Base-by-base conservation (phyloP, 2,113 vertebrate species). In the Paracanthobrama guichenoti region DNA sequence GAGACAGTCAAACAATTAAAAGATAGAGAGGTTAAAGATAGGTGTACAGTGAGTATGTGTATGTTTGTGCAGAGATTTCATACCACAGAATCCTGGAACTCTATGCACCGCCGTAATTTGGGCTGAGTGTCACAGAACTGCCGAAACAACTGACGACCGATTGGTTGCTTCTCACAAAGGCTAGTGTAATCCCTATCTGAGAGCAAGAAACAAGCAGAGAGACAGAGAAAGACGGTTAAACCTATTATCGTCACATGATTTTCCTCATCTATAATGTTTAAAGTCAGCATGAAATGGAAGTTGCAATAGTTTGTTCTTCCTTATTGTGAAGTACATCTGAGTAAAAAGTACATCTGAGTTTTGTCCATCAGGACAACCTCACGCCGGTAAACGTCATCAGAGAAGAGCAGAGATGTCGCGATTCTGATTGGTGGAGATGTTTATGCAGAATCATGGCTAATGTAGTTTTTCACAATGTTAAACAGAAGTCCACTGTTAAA, bases 61-160 rank as follows among this genome's bases (percentile, higher is more conserved):
- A 48, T 53, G 22, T 57, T 55, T 71, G 66, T 69, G 66, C 31
- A 5, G 80, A 35, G 20, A 55, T 82, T 71, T 82, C 50, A 84
- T 95, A 96, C 96, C 96, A 95, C 95, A 44, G 95, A 93, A 20
- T 97, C 96, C 86, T 96, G 93, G 42, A 97, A 94, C 86, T 93
- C 92, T 89, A 96, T 96, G 89, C 95, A 96, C 87, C 93, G 92
- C n/a, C 90, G 91, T 67, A 97, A 92, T 88, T 94, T 93, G 1
- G 91, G 86, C 88, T 91, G 94, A 73, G 94, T 96, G 90, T 96
- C 95, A 85, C 96, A 97, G 93, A 94, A 97, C 89, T 95, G 94
- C 39, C 96, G 95, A 89, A 96, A 97, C 77, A 96, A 94, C 75
- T 94, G 93, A 26, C 93, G 85, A 31, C 96, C 96, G 1, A 97